phyloP scores from a whole-genome alignment of 1,140 invertebrate species.

The Thaumetopoea pityocampa region DNA sequence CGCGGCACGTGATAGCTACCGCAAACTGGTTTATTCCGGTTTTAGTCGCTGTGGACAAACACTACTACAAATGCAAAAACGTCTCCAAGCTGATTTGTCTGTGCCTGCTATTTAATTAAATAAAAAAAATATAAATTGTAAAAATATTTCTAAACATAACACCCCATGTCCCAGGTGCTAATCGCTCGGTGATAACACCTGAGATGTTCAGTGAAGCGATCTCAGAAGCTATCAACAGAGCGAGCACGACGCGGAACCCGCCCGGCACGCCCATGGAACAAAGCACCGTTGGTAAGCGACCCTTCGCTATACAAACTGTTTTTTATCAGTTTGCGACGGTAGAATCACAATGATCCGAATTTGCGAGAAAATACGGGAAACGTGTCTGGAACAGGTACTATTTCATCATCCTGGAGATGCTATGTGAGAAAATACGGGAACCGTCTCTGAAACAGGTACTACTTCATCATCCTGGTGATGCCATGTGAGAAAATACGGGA shows the following conservation, averaged over 20 bases:
- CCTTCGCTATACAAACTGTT: neutral
- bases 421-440: too few species aligned
- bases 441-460: too few species aligned
- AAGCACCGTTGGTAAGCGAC: conserved; percentile 33
- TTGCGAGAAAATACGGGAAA: too few species aligned
- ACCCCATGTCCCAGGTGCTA: conserved; percentile 12
- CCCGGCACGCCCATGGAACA: conserved; percentile 49
- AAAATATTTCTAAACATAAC: neutral
- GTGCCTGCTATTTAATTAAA: neutral
- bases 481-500: too few species aligned
- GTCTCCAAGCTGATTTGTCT: neutral
- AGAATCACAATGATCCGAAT: too few species aligned
- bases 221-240: conserved; percentile 49
- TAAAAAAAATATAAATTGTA: neutral
- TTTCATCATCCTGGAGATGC: too few species aligned
- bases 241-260: conserved; percentile 18
- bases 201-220: conserved; percentile 72
- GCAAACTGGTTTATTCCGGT: too few species aligned
- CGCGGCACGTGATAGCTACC: too few species aligned
- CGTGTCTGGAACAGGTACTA: too few species aligned
- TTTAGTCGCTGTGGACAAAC: too few species aligned
- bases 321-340: neutral
- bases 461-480: too few species aligned
- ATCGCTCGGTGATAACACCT: conserved; percentile 46
- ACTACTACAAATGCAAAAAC: neutral